These are phyloP conservation scores for Monopis laevigella DNA, from an alignment of 2,888 invertebrate species.

Conservation along the genomic window DNA sequence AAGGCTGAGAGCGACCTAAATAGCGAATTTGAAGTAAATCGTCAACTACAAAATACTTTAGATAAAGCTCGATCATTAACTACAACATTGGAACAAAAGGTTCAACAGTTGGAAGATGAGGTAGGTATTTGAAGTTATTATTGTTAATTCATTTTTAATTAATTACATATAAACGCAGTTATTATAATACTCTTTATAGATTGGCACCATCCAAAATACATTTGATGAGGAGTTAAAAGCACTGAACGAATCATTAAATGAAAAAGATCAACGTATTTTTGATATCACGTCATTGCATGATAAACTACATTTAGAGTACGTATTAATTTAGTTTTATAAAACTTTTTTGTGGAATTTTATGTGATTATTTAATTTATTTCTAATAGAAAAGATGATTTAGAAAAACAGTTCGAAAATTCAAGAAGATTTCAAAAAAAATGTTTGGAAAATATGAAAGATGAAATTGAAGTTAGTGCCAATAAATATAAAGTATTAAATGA, in stretches of 20 bases:
- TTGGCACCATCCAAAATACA: constrained; percentile 36
- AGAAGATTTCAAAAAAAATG: constrained; percentile 40
- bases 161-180: not conserved
- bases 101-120: constrained; percentile 40
- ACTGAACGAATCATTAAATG: constrained; percentile 40
- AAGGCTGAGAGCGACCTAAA: constrained; percentile 40
- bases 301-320: constrained; percentile 47
- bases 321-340: constrained; percentile 10
- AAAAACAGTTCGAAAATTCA: constrained; percentile 36
- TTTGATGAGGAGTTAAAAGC: constrained; percentile 41
- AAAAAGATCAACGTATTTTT: constrained; percentile 41
- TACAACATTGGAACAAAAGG: constrained; percentile 33
- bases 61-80: constrained; percentile 33
- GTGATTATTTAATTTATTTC: constrained; percentile 6
- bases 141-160: no score
- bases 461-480: constrained; percentile 30
- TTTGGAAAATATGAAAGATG: constrained; percentile 31
- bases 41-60: constrained; percentile 36
- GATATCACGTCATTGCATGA: constrained; percentile 44
- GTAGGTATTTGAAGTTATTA: constrained; percentile 23
- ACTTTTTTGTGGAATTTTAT: not conserved
- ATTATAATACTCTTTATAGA: constrained; percentile 30
- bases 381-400: constrained; percentile 46
- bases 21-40: constrained; percentile 30
- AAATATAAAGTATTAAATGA: constrained; percentile 40